phyloP scores from a whole-genome alignment of 2,113 vertebrate genomes.

The Pimephales promelas region DNA sequence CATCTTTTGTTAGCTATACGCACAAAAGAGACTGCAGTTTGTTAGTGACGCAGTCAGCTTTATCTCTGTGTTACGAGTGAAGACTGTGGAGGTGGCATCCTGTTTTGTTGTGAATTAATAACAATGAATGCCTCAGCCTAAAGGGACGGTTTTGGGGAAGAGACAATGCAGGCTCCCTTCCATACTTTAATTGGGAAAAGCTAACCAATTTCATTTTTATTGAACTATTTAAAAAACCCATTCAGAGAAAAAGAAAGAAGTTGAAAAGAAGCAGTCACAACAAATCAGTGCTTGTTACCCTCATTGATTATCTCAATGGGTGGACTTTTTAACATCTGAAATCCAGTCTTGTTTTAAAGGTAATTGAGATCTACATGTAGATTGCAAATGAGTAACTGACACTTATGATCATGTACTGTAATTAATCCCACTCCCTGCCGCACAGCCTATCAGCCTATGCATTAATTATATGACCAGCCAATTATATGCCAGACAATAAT shows the following conservation, averaged over 20 bases:
- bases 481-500: neutral
- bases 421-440: conserved; percentile 23
- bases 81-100: conserved; percentile 46
- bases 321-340: conserved; percentile 36
- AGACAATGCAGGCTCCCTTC: conserved; percentile 52
- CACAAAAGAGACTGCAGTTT: conserved; percentile 7
- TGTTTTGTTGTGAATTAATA: conserved; percentile 60
- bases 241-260: conserved; percentile 43
- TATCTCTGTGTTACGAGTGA: conserved; percentile 48
- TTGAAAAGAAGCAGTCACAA: conserved; percentile 29
- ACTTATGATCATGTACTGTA: conserved; percentile 33
- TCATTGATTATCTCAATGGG: conserved; percentile 13
- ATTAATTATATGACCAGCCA: neutral
- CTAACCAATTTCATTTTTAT: conserved; percentile 48
- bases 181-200: conserved; percentile 59
- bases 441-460: conserved; percentile 10
- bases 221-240: conserved; percentile 51
- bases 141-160: conserved; percentile 39
- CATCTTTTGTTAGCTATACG: neutral
- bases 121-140: conserved; percentile 52
- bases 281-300: conserved; percentile 53
- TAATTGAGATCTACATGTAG: conserved; percentile 22
- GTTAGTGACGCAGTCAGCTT: conserved; percentile 30
- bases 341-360: conserved; percentile 44
- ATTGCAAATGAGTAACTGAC: conserved; percentile 40